A percentile compares a stretch with the other conserved stretches of the same genome.
Evolutionary conservation across 2,888 invertebrate species (phyloP).

Genomic region (Sinelater perroti): DNA sequence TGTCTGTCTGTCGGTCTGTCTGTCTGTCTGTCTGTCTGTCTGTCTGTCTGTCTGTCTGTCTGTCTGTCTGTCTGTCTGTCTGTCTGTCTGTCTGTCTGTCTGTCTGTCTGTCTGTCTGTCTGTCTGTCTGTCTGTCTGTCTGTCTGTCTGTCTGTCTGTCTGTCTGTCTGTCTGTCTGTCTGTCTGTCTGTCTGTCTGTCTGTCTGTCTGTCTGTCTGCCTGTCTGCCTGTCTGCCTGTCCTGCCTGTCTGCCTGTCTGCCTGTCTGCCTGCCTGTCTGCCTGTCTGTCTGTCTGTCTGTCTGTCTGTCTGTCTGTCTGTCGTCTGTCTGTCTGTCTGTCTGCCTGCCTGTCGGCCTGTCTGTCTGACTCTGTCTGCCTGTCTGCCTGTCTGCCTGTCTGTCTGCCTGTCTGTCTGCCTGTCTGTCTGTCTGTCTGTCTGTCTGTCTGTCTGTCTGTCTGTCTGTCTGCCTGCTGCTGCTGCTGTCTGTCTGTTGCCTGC

Average conservation of each 20-base stretch:
- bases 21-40: constrained; percentile 16
- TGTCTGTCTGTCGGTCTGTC: constrained; percentile 17
- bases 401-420: constrained; percentile 5
- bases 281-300: constrained; percentile 4
- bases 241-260: constrained; percentile 6
- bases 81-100: constrained; percentile 41
- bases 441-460: constrained; percentile 9
- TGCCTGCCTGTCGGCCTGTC: constrained; percentile 4
- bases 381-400: constrained; percentile 6
- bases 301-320: constrained; percentile 5
- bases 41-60: constrained; percentile 16
- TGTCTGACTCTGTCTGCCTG: constrained; percentile 4
- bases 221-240: constrained; percentile 4
- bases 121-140: constrained; percentile 14
- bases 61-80: constrained; percentile 14
- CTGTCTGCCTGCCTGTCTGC: constrained; percentile 5
- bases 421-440: constrained; percentile 5
- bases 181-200: constrained; percentile 15
- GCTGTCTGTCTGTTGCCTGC: constrained; percentile 2
- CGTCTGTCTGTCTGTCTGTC: constrained; percentile 3
- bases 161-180: constrained; percentile 17
- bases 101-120: constrained; percentile 39
- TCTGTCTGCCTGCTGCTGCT: neutral
- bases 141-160: constrained; percentile 17
- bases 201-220: constrained; percentile 10